Conservation (phyloP, 2,113 vertebrate genomes). For the Grammomys dolichurus region DNA sequence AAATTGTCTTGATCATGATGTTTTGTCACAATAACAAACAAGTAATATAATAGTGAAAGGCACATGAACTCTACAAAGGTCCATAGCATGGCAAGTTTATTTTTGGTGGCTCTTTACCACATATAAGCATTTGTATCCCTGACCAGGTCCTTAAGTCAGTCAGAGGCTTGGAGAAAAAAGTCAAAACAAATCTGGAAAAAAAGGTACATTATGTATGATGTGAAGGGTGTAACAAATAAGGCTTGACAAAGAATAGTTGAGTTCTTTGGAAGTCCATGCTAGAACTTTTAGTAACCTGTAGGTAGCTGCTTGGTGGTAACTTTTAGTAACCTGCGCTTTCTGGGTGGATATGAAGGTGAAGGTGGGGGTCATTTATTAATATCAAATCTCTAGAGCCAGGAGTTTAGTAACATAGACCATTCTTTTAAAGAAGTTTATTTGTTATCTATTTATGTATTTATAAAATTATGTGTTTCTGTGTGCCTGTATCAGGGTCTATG, state of each 20-base stretch:
- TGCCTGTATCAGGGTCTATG: too few relatives aligned
- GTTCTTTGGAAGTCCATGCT: not conserved
- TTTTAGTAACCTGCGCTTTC: not conserved
- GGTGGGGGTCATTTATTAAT: not conserved
- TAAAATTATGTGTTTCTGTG: not conserved
- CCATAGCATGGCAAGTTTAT: not conserved
- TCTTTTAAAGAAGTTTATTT: not conserved
- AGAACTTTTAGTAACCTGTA: not conserved
- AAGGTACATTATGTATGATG: too few relatives aligned
- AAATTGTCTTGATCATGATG: not conserved
- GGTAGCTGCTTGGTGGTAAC: not conserved
- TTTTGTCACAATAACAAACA: not conserved
- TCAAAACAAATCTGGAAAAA: too few relatives aligned
- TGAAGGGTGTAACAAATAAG: not conserved
- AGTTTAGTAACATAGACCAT: not conserved
- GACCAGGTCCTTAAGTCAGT: too few relatives aligned
- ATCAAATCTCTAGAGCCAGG: not conserved
- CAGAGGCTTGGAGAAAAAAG: too few relatives aligned
- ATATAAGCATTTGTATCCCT: rapidly evolving
- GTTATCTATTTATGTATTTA: not conserved
- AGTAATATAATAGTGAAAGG: not conserved
- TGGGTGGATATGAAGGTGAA: not conserved
- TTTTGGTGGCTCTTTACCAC: not conserved
- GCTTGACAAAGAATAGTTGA: not conserved
- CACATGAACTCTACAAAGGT: not conserved